Conservation (phyloP, 2,888 invertebrate genomes). For the Agrotis segetum region DNA sequence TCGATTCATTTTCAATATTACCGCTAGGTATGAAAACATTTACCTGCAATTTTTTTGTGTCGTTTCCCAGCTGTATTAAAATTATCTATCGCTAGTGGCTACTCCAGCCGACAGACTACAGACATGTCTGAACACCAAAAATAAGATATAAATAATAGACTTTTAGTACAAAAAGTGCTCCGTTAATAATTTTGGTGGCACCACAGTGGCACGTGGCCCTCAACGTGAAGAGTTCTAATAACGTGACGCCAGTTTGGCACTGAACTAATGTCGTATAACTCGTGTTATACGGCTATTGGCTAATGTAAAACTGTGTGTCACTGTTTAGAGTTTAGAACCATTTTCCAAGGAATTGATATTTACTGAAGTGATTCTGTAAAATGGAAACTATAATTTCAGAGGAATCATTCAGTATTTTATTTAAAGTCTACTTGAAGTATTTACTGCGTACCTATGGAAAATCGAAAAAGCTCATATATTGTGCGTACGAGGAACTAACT, state of each 20-base stretch:
- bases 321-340: slow-evolving; percentile 38
- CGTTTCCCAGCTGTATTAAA: background rate
- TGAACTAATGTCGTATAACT: slow-evolving; percentile 28
- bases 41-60: background rate
- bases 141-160: slow-evolving; percentile 29
- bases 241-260: slow-evolving; percentile 49
- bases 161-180: slow-evolving; percentile 42
- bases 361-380: slow-evolving; percentile 32
- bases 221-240: slow-evolving; percentile 38
- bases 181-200: slow-evolving; percentile 26
- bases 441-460: too few species aligned
- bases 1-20: slow-evolving; percentile 3
- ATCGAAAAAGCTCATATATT: too few species aligned
- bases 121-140: background rate
- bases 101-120: background rate
- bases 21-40: slow-evolving; percentile 14
- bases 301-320: slow-evolving; percentile 35
- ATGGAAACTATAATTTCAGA: slow-evolving; percentile 38
- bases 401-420: too few species aligned
- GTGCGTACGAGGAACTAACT: too few species aligned
- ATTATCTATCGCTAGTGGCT: background rate
- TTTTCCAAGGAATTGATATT: slow-evolving; percentile 25
- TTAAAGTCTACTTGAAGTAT: too few species aligned
- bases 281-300: slow-evolving; percentile 29
- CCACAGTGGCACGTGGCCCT: slow-evolving; percentile 27